Percentiles rank a stretch among this genome's conserved stretches.
Evolutionary conservation across 2,797 vertebrate genomes (phyloP).

Genomic region (Sebastes kiyomatsui): DNA sequence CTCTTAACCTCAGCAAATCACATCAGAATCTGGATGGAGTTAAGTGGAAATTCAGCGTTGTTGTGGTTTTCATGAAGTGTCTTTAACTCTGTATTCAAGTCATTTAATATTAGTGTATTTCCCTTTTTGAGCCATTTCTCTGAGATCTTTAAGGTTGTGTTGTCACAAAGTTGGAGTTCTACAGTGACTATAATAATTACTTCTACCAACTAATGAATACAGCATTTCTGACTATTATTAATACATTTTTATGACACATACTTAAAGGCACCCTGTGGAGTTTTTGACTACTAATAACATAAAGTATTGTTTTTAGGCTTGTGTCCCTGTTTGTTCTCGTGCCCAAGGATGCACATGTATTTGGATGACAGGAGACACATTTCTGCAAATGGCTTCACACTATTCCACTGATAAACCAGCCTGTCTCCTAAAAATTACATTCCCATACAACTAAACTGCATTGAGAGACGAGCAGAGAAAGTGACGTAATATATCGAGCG

Average conservation of each 20-base stretch:
- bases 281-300: neutral
- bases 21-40: neutral
- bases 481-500: too few species aligned
- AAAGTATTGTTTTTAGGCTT: neutral
- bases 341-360: neutral
- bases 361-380: neutral
- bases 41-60: neutral
- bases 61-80: neutral
- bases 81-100: neutral
- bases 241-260: neutral
- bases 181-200: neutral
- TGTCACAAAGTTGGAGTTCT: neutral
- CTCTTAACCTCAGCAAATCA: neutral
- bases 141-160: neutral
- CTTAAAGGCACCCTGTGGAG: conserved; percentile 1
- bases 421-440: too few species aligned
- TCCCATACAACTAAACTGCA: too few species aligned
- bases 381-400: neutral
- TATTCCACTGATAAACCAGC: neutral
- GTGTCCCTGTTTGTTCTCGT: neutral
- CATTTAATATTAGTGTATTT: neutral
- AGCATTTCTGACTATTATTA: neutral
- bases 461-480: too few species aligned
- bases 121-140: neutral
- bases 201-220: neutral